Conservation (phyloP, 2,113 vertebrate genomes). For the Megaceryle maxima region DNA sequence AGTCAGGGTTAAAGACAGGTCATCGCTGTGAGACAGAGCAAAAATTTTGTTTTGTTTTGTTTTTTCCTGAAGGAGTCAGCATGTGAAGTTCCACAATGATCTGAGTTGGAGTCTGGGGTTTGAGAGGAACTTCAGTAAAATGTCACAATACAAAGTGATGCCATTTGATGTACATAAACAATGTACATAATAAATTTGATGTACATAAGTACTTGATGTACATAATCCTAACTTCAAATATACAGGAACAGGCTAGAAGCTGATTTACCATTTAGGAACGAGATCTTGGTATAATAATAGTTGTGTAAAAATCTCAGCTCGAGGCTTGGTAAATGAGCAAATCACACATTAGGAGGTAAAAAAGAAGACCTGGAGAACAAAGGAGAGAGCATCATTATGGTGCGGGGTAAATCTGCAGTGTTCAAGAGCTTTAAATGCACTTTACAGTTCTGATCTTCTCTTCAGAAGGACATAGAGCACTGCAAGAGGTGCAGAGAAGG, state of each 20-base stretch:
- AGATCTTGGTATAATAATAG: background rate
- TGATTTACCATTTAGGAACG: background rate
- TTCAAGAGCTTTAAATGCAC: background rate
- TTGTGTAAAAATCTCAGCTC: background rate
- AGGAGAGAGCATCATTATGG: background rate
- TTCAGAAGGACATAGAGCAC: background rate
- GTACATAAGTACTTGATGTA: background rate
- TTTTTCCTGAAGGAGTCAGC: background rate
- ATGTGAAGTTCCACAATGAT: background rate
- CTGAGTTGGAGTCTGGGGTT: background rate
- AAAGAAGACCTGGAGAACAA: background rate
- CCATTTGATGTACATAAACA: background rate
- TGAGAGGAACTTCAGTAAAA: background rate
- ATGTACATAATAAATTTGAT: background rate
- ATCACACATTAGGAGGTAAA: background rate
- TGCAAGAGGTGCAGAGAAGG: background rate
- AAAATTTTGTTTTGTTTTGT: background rate
- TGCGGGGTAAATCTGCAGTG: fast-evolving
- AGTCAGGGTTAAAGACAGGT: background rate
- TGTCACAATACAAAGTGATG: background rate
- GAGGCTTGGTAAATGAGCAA: background rate
- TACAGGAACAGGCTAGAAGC: background rate
- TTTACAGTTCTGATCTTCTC: background rate
- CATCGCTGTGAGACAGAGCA: background rate
- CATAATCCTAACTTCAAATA: background rate